Conservation (phyloP, 2,113 vertebrate genomes). For the Heliornis fulica region DNA sequence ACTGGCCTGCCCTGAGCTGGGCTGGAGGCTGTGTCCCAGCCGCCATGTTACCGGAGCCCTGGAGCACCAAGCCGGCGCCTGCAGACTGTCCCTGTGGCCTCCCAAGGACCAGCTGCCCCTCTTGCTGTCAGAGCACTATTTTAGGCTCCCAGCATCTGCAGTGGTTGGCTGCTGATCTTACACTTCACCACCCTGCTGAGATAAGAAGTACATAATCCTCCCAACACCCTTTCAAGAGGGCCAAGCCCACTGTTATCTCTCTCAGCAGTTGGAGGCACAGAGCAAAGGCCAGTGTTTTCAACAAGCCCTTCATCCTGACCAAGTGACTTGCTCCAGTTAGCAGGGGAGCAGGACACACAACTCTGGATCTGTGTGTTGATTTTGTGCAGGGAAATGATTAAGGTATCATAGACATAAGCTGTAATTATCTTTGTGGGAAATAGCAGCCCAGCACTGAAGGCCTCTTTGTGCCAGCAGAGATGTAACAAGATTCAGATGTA, state of each 20-base stretch:
- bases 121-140: neutral
- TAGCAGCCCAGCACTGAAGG: neutral
- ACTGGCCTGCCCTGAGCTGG: neutral
- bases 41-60: rapidly evolving
- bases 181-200: neutral
- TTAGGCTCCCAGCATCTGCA: neutral
- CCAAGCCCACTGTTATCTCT: neutral
- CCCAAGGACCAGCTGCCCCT: neutral
- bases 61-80: neutral
- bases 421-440: neutral
- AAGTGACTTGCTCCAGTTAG: neutral
- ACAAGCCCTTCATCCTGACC: neutral
- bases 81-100: neutral
- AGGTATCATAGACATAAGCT: neutral
- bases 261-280: neutral
- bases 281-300: neutral
- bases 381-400: neutral
- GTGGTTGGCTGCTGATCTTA: neutral
- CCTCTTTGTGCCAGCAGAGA: neutral
- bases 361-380: neutral
- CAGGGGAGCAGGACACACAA: neutral
- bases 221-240: neutral
- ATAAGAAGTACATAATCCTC: neutral
- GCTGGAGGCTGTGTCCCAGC: neutral
- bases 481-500: neutral